Evolutionary conservation across 2,888 invertebrate genomes (phyloP).

Genomic region (Platerodrilus igneus): DNA sequence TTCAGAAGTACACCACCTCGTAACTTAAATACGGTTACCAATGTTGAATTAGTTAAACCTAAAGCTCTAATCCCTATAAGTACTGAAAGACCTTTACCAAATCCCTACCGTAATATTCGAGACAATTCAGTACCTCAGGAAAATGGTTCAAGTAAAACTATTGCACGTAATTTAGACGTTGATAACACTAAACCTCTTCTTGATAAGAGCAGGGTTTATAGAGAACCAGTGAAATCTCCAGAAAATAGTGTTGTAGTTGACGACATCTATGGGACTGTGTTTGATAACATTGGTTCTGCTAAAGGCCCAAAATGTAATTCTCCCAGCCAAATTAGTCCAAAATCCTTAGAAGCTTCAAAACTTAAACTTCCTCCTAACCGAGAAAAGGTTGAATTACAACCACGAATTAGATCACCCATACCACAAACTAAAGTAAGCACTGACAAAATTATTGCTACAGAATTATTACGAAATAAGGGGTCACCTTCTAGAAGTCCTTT

Average conservation of each 20-base stretch:
- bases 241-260: conserved; percentile 21
- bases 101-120: conserved; percentile 39
- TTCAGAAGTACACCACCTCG: conserved; percentile 39
- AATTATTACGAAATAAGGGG: conserved; percentile 37
- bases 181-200: conserved; percentile 18
- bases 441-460: conserved; percentile 45
- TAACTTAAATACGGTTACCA: conserved; percentile 38
- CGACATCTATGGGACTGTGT: conserved; percentile 42
- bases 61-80: conserved; percentile 45
- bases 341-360: conserved; percentile 41
- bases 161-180: conserved; percentile 27
- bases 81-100: conserved; percentile 43
- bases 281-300: conserved; percentile 32
- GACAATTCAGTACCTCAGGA: conserved; percentile 15
- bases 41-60: conserved; percentile 42
- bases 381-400: conserved; percentile 41
- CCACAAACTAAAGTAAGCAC: conserved; percentile 42
- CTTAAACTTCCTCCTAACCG: conserved; percentile 42
- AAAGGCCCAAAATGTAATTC: conserved; percentile 16
- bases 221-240: conserved; percentile 13
- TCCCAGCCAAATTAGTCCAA: conserved; percentile 27
- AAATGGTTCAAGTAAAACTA: conserved; percentile 23
- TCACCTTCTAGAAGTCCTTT: conserved; percentile 22
- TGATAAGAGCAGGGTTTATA: conserved; percentile 10
- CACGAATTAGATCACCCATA: conserved; percentile 44